These are phyloP conservation scores for Solenodon paradoxus DNA, from an alignment of 2,113 vertebrate genomes.

Conservation along the genomic window DNA sequence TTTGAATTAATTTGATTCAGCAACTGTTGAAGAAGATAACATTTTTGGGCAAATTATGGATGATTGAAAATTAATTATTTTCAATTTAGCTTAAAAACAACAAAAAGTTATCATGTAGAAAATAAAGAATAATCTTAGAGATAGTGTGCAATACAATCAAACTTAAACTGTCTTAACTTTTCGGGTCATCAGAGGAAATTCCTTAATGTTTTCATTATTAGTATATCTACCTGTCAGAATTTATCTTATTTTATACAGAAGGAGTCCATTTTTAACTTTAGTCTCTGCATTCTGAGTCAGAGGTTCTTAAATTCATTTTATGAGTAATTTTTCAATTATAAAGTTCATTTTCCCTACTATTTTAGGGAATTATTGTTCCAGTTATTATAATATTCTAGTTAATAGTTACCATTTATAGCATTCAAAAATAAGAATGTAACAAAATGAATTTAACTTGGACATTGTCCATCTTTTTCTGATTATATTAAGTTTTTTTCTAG, in stretches of 20 bases:
- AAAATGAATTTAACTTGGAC: neutral
- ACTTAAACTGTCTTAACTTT: neutral
- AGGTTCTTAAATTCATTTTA: neutral
- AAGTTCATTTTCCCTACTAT: neutral
- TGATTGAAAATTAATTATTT: neutral
- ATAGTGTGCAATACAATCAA: neutral
- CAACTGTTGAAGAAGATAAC: neutral
- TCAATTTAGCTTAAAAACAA: slow-evolving; percentile 17
- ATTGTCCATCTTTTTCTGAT: neutral
- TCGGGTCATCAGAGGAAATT: neutral
- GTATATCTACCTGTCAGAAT: neutral
- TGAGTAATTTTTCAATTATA: neutral
- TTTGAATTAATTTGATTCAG: neutral
- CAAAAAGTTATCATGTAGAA: neutral
- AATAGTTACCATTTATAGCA: neutral
- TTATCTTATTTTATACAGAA: neutral
- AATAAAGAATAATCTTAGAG: neutral
- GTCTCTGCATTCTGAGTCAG: neutral
- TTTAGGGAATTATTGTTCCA: slow-evolving; percentile 6
- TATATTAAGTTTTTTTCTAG: neutral
- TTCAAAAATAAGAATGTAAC: neutral
- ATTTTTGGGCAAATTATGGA: neutral
- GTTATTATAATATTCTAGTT: neutral
- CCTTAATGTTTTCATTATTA: neutral
- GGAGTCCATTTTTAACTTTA: neutral